Evolutionary conservation across 2,888 invertebrate genomes (phyloP).

Genomic region (Tholera decimalis): DNA sequence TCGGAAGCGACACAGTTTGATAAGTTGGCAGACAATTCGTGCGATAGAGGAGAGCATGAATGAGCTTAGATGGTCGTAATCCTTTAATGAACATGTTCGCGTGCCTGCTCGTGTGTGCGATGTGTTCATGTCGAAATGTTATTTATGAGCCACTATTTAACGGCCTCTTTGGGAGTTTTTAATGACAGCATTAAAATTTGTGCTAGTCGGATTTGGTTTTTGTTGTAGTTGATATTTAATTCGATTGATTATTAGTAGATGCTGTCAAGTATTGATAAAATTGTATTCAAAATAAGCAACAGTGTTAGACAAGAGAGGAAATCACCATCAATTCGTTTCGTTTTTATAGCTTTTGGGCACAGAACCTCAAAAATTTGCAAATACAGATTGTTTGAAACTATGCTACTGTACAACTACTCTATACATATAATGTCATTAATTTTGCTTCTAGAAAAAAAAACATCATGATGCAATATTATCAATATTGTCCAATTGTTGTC

Average conservation of each 20-base stretch:
- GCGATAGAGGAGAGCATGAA: constrained; percentile 82
- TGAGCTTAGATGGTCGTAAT: constrained; percentile 81
- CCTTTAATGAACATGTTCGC: constrained; percentile 80
- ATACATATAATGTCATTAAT: too few relatives aligned
- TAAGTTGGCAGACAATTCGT: constrained; percentile 83
- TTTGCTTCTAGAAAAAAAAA: too few relatives aligned
- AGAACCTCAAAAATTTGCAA: background rate
- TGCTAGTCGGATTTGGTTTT: constrained; percentile 7
- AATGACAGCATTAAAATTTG: constrained; percentile 13
- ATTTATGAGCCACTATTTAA: constrained; percentile 12
- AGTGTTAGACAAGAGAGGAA: background rate
- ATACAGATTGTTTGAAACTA: background rate
- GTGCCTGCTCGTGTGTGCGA: constrained; percentile 73
- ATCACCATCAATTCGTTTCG: too few relatives aligned
- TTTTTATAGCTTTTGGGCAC: background rate
- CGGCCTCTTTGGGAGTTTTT: background rate
- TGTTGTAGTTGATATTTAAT: background rate
- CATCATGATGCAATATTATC: background rate
- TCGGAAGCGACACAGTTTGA: constrained; percentile 79
- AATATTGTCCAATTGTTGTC: background rate
- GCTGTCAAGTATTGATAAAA: background rate
- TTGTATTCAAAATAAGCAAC: background rate
- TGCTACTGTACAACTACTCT: background rate
- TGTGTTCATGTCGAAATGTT: constrained; percentile 38
- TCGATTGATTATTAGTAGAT: background rate